These are phyloP conservation scores for Tenthredo distinguenda DNA, from an alignment of 2,888 invertebrate species.

Conservation along the genomic window DNA sequence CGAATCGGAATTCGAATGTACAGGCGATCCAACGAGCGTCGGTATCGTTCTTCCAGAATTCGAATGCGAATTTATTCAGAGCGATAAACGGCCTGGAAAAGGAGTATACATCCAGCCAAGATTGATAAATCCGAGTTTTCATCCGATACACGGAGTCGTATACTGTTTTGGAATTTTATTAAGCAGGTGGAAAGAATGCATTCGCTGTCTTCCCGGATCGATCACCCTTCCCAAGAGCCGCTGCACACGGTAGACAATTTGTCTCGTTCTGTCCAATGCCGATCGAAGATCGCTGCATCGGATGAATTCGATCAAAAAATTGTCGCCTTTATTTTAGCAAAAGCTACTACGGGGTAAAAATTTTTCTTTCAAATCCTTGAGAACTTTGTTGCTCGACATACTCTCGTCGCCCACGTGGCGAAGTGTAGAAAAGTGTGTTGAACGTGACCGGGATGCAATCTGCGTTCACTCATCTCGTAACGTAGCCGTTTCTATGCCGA, in stretches of 20 bases:
- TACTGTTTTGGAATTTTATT: not conserved
- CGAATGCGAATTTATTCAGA: not conserved
- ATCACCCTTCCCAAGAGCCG: not conserved
- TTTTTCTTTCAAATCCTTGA: not conserved
- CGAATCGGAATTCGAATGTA: not conserved
- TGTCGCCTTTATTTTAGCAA: not conserved
- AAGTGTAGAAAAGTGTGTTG: conserved; percentile 55
- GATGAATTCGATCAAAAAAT: not conserved
- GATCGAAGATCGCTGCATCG: not conserved
- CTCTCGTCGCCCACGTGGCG: not conserved
- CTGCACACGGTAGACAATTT: not conserved
- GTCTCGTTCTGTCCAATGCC: not conserved
- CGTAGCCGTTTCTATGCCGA: not conserved
- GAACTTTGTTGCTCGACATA: not conserved
- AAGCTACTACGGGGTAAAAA: not conserved
- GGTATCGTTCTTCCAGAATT: not conserved
- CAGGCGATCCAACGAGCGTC: too few relatives aligned
- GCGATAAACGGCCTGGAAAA: not conserved
- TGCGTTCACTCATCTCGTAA: conserved; percentile 56
- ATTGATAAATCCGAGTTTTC: conserved; percentile 1
- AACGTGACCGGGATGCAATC: conserved; percentile 58
- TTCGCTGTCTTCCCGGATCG: not conserved
- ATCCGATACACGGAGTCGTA: not conserved
- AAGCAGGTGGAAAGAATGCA: not conserved
- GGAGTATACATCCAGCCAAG: not conserved